These are phyloP conservation scores for Eulemur macaco DNA, from an alignment of 2,113 vertebrate species.

Conservation along the genomic window DNA sequence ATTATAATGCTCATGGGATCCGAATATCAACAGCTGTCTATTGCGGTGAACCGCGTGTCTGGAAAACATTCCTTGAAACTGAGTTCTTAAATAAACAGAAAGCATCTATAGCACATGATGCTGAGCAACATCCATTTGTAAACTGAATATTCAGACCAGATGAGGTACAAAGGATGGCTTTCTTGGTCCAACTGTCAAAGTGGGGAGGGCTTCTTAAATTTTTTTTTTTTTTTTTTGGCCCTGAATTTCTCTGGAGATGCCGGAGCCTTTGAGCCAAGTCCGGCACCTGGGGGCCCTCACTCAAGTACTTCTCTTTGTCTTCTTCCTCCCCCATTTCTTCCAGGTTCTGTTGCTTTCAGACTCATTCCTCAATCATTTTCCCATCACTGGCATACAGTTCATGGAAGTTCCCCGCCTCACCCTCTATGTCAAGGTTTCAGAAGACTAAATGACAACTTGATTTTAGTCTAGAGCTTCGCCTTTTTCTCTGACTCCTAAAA, in stretches of 20 bases:
- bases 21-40: slow-evolving; percentile 90
- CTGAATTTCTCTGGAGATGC: not conserved
- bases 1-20: slow-evolving; percentile 90
- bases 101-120: slow-evolving; percentile 86
- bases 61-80: slow-evolving; percentile 87
- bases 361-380: not conserved
- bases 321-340: not conserved
- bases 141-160: slow-evolving; percentile 86
- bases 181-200: slow-evolving; percentile 48
- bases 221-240: not conserved
- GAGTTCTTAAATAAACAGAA: slow-evolving; percentile 91
- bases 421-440: not conserved
- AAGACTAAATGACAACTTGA: not conserved
- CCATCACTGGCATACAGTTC: not conserved
- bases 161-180: slow-evolving; percentile 84
- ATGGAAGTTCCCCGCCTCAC: not conserved
- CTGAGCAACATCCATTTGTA: slow-evolving; percentile 83
- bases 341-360: not conserved
- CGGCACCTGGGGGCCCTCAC: not conserved
- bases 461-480: not conserved
- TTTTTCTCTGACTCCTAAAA: not conserved
- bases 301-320: not conserved
- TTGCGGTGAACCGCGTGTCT: slow-evolving; percentile 89
- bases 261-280: not conserved
- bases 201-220: not conserved